Percentiles rank a stretch among this genome's conserved stretches.
These are phyloP conservation scores for Carposina sasakii DNA, from an alignment of 1,140 invertebrate genomes.

Conservation along the genomic window DNA sequence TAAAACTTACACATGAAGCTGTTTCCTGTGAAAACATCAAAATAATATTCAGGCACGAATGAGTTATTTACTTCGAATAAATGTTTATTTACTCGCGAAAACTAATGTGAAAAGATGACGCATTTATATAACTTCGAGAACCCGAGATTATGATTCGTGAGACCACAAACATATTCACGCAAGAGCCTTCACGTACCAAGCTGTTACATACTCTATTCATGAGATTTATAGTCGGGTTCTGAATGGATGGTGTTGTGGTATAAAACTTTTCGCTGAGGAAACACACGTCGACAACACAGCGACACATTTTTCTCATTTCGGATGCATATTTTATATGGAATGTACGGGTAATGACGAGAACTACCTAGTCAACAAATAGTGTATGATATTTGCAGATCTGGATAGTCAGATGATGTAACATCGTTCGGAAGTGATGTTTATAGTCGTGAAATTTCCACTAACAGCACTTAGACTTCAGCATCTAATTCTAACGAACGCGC, in stretches of 20 bases:
- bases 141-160: slow-evolving; percentile 57
- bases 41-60: too few species aligned
- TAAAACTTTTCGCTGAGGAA: slow-evolving; percentile 15
- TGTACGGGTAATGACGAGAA: slow-evolving; percentile 58
- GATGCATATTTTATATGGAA: slow-evolving; percentile 66
- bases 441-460: too few species aligned
- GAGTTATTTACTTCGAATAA: too few species aligned
- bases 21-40: too few species aligned
- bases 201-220: neutral
- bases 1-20: too few species aligned
- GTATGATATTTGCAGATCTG: slow-evolving; percentile 27
- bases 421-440: too few species aligned
- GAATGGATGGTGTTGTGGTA: neutral
- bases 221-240: slow-evolving; percentile 2
- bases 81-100: slow-evolving; percentile 56
- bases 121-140: slow-evolving; percentile 51
- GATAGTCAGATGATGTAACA: too few species aligned
- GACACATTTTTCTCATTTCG: slow-evolving; percentile 67
- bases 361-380: slow-evolving; percentile 49
- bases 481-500: too few species aligned
- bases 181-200: neutral
- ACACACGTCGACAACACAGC: slow-evolving; percentile 36
- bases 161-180: slow-evolving; percentile 13
- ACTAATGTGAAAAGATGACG: slow-evolving; percentile 58
- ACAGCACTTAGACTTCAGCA: too few species aligned